Evolutionary conservation across 2,797 vertebrate genomes (phyloP).

Genomic region (Rallus crepitans): DNA sequence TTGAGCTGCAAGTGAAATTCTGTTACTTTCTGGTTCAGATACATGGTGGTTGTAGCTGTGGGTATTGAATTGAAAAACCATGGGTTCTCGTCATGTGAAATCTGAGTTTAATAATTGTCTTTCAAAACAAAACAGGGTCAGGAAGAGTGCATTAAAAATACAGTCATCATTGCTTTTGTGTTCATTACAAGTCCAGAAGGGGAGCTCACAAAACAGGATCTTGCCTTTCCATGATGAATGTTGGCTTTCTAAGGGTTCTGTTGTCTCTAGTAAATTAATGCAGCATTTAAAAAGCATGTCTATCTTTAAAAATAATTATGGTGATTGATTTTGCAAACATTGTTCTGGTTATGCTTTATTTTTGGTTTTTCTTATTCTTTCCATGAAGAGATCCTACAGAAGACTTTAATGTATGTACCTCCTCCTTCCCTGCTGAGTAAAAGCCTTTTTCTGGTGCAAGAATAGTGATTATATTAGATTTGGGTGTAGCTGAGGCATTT

Average conservation of each 20-base stretch:
- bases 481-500: not conserved
- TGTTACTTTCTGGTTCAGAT: not conserved
- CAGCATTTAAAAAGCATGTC: not conserved
- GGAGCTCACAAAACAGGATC: not conserved
- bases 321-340: not conserved
- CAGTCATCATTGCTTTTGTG: not conserved
- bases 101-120: not conserved
- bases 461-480: not conserved
- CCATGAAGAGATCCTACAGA: not conserved
- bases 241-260: not conserved
- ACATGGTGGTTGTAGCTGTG: not conserved
- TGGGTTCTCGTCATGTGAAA: not conserved
- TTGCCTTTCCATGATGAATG: not conserved
- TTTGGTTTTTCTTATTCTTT: not conserved
- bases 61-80: not conserved
- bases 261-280: not conserved
- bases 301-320: not conserved
- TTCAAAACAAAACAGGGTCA: not conserved
- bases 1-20: not conserved
- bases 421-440: not conserved
- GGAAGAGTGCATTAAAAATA: not conserved
- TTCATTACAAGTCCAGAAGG: not conserved
- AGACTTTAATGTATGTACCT: not conserved
- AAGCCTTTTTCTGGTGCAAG: not conserved
- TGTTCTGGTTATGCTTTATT: not conserved